A percentile compares a stretch with the other conserved stretches of the same genome.
phyloP scores from a whole-genome alignment of 2,113 vertebrate genomes.

The Heterochromis multidens region DNA sequence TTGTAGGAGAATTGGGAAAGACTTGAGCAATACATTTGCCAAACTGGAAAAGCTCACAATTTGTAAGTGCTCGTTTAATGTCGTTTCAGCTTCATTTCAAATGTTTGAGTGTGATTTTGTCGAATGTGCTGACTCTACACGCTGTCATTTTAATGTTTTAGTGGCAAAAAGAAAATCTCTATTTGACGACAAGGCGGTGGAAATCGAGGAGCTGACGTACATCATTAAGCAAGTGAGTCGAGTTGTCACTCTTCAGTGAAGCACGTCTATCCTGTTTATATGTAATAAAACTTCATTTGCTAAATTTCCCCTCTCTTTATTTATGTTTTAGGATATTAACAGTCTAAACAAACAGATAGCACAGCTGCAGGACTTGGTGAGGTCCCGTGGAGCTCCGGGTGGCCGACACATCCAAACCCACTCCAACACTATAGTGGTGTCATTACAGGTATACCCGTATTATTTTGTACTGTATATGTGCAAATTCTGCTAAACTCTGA shows the following conservation, averaged over 20 bases:
- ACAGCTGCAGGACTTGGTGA: constrained; percentile 88
- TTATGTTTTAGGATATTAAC: constrained; percentile 83
- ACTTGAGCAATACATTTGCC: constrained; percentile 92
- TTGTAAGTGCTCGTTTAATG: constrained; percentile 75
- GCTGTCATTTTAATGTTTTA: constrained; percentile 45
- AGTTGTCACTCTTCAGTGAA: background rate
- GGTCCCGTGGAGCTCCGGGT: constrained; percentile 81
- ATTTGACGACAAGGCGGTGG: constrained; percentile 90
- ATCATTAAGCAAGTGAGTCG: constrained; percentile 87
- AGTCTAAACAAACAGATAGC: constrained; percentile 93
- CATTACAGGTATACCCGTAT: constrained; percentile 80
- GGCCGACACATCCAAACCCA: constrained; percentile 89
- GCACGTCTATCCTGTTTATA: background rate
- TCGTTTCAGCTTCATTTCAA: background rate
- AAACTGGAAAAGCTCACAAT: constrained; percentile 94
- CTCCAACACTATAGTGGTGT: constrained; percentile 93
- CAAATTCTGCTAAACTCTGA: background rate
- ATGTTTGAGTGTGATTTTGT: background rate
- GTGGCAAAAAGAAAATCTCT: constrained; percentile 93
- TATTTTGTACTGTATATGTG: background rate
- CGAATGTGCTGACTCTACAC: background rate
- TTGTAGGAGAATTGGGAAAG: constrained; percentile 89
- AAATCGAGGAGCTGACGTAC: constrained; percentile 91
- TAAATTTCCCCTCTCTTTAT: background rate
- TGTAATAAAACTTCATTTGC: background rate